These are phyloP conservation scores for Triplophysa siluroides DNA, from an alignment of 2,113 vertebrate genomes.

Conservation along the genomic window DNA sequence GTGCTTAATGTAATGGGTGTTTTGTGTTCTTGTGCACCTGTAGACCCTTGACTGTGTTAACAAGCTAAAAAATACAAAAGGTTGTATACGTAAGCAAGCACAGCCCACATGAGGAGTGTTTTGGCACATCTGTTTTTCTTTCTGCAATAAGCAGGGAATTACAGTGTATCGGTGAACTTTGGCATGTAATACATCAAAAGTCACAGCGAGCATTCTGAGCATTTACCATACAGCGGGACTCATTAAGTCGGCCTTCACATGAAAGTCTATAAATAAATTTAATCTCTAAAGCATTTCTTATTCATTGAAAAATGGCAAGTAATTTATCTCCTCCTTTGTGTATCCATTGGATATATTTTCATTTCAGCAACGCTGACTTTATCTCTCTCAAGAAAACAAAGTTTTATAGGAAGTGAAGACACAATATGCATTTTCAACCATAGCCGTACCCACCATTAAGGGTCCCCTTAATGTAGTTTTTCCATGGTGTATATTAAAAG, in stretches of 20 bases:
- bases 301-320: constrained; percentile 49
- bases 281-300: constrained; percentile 45
- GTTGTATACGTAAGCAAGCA: constrained; percentile 17
- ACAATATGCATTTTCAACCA: constrained; percentile 28
- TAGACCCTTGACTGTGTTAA: constrained; percentile 27
- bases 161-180: constrained; percentile 47
- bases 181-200: constrained; percentile 35
- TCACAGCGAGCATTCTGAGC: constrained; percentile 19
- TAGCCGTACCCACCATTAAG: too few relatives aligned
- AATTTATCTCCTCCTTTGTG: constrained; percentile 39
- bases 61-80: constrained; percentile 18
- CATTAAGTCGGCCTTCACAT: constrained; percentile 46
- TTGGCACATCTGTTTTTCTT: constrained; percentile 25
- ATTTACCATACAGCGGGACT: constrained; percentile 30
- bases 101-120: neutral
- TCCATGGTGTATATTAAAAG: too few relatives aligned
- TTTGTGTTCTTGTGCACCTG: constrained; percentile 12
- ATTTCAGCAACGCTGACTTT: constrained; percentile 50
- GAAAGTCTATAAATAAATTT: constrained; percentile 45
- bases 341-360: constrained; percentile 23
- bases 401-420: constrained; percentile 29
- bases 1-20: constrained; percentile 28
- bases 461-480: too few relatives aligned
- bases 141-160: constrained; percentile 37
- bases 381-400: constrained; percentile 42